Evolutionary conservation across 1,140 invertebrate genomes (phyloP), one percentile per base, ranked within the genome.

Genomic region (Wiebesia pumilae): DNA sequence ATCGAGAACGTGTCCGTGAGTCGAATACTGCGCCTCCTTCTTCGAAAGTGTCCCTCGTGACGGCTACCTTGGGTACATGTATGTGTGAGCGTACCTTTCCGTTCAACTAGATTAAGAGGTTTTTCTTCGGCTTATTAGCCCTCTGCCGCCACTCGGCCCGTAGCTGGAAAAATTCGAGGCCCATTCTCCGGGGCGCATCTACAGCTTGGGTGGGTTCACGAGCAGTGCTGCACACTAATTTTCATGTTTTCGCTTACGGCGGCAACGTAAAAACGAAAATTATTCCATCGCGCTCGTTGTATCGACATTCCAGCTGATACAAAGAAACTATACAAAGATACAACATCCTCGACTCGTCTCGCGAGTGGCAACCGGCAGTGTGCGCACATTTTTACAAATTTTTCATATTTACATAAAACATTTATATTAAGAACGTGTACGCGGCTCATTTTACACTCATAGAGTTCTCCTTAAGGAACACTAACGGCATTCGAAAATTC

Each of bases 101-200:
- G 62, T 40, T 24, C 78, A 47, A 40, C 16, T 40, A 84, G 78
- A 81, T 85, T 81, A 62, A 85, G 84, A 85, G 84, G 33, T 81
- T 85, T 81, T 85, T 80, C 65, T 62, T 43, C 78, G 67, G 65
- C 58, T 71, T 77, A 73, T 81, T 80, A 73, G 27, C 35, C 27
- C 75, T n/a, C 6, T 0, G 38, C n/a, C 24, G 12, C 9, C 43
- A 67, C 24, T 43, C 14, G 10, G n/a, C 58, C 19, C n/a, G 7
- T 38, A 40, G n/a, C 81, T 40, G 67, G 69, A 54, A 84, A 65
- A 84, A 27, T 62, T 69, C 19, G 40, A 27, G 0, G 24, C 21
- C 40, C 14, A 27, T 62, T 62, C n/a, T n/a, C n/a, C n/a, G n/a
- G n/a, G n/a, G n/a, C n/a, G n/a, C n/a, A n/a, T n/a, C n/a, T n/a